Evolutionary conservation across 2,797 vertebrate species (phyloP), one percentile per base, ranked within the genome.

Genomic region (Danio jaintianensis): DNA sequence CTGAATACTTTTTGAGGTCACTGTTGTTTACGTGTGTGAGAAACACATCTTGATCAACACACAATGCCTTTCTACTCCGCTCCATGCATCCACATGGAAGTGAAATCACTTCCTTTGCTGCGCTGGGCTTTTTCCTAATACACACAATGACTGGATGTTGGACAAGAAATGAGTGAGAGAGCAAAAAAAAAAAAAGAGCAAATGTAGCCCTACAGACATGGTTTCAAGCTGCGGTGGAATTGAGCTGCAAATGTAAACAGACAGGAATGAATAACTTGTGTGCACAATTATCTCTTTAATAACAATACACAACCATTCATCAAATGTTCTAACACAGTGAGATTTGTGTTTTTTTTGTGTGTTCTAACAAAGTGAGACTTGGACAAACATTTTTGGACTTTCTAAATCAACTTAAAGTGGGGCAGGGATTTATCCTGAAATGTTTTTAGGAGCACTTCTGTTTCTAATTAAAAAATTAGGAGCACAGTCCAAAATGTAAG

Each of bases 91-190:
- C 76, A 79, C 66, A 29, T 89, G 92, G 91, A 92, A 92, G 90
- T 94, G 87, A 93, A 84, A 83, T 95, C 93, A 94, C 90, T 95
- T 95, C 94, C 93, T 93, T 73, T 89, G 90, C 86, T 85, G 85
- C 79, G 76, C 82, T 87, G 91, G 90, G 91, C 90, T 89, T 91
- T 91, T 87, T 93, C 86, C 66, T 88, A 82, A 90, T 76, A 76
- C 82, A 89, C 89, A 93, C 93, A 94, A 94, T 92, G 85, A 92
- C 87, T 92, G 91, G 92, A 93, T 93, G 90, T 87, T 66, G 86
- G 82, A 55, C 83, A 89, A 90, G 81, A 90, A 42, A 38, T 29
- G 29, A 29, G 29, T 29, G 1, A 29, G 29, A 29, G 38, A 79
- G 74, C 71, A 55, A 58, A 1, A 6, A 62, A 68, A 63, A 81